phyloP scores from a whole-genome alignment of 2,888 invertebrate genomes.

The Lithophane ornitopus region DNA sequence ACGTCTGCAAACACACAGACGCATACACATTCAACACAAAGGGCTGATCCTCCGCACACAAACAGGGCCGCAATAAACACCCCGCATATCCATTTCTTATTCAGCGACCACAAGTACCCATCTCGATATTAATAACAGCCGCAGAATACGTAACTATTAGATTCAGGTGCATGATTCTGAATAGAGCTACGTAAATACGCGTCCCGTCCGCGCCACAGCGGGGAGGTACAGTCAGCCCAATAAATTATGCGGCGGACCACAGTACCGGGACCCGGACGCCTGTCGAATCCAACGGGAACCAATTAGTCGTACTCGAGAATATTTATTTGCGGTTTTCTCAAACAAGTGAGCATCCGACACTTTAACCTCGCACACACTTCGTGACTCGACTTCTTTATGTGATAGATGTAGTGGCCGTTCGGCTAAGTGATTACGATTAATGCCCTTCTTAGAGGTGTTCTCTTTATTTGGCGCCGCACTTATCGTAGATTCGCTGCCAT shows the following conservation, averaged over 20 bases:
- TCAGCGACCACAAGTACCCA: constrained; percentile 60
- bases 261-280: constrained; percentile 80
- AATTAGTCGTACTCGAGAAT: constrained; percentile 88
- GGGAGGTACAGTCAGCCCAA: constrained; percentile 78
- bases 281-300: constrained; percentile 88
- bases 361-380: constrained; percentile 74
- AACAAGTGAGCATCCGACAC: constrained; percentile 83
- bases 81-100: constrained; percentile 60
- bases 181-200: constrained; percentile 74
- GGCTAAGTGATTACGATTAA: constrained; percentile 73
- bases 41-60: constrained; percentile 41
- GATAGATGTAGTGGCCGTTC: constrained; percentile 66
- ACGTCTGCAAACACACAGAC: constrained; percentile 17
- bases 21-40: constrained; percentile 25
- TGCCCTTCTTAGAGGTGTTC: constrained; percentile 61
- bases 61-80: constrained; percentile 55
- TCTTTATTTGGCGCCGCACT: constrained; percentile 65
- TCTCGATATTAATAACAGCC: constrained; percentile 64
- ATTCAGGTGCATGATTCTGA: constrained; percentile 68
- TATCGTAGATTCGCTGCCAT: constrained; percentile 51
- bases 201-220: constrained; percentile 73
- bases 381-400: constrained; percentile 80
- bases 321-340: constrained; percentile 89
- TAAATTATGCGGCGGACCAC: constrained; percentile 88
- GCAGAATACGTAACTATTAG: constrained; percentile 67